Percentiles rank a stretch among this genome's conserved stretches.
Evolutionary conservation across 2,113 vertebrate genomes (phyloP).

Genomic region (Syngnathus floridae): DNA sequence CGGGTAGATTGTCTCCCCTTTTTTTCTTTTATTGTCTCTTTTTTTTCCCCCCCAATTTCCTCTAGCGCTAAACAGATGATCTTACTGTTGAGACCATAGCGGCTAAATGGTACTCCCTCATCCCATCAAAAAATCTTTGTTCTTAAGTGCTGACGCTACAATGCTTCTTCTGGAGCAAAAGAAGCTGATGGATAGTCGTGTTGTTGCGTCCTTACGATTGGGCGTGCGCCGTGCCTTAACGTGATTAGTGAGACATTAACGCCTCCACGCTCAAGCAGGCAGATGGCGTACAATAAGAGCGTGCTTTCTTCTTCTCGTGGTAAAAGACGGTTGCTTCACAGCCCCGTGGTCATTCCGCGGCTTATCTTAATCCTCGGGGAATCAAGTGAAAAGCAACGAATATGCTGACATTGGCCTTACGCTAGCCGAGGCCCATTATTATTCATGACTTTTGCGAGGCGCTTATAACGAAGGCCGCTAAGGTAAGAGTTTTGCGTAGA

Average conservation of each 20-base stretch:
- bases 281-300: constrained; percentile 46
- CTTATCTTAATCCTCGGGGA: constrained; percentile 1
- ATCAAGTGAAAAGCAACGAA: neutral
- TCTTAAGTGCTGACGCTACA: constrained; percentile 57
- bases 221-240: constrained; percentile 61
- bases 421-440: neutral
- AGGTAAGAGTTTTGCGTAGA: neutral
- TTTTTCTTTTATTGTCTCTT: constrained; percentile 45
- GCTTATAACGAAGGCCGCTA: neutral
- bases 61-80: constrained; percentile 50
- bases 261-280: constrained; percentile 57
- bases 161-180: constrained; percentile 55
- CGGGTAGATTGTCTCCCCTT: constrained; percentile 34
- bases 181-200: constrained; percentile 44
- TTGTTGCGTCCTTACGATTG: constrained; percentile 61
- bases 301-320: constrained; percentile 28
- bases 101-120: constrained; percentile 52
- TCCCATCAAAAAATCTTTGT: constrained; percentile 66
- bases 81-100: constrained; percentile 46
- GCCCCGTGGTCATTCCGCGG: constrained; percentile 2
- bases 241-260: constrained; percentile 69
- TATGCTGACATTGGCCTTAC: neutral
- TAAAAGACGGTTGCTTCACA: constrained; percentile 1
- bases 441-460: neutral
- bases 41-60: constrained; percentile 47